These are phyloP conservation scores for Temnothorax nylanderi DNA, from an alignment of 1,140 invertebrate species.

Conservation along the genomic window DNA sequence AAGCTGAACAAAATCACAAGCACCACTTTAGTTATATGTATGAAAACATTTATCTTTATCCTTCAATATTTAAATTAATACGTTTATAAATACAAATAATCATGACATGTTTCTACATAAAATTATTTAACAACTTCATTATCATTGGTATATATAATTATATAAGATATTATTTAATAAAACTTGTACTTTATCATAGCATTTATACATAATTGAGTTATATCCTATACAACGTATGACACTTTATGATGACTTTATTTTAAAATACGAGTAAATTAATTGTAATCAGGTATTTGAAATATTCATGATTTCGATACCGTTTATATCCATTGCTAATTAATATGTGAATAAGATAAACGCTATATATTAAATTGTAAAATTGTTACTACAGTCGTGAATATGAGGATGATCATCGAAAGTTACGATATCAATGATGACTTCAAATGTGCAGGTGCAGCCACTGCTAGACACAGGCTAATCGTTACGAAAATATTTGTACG, in stretches of 20 bases:
- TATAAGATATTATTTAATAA: background rate
- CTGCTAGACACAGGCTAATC: conserved; percentile 52
- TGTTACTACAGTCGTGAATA: conserved; percentile 19
- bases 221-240: background rate
- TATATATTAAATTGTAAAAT: conserved; percentile 19
- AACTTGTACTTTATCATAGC: background rate
- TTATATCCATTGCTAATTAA: conserved; percentile 4
- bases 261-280: background rate
- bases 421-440: conserved; percentile 53
- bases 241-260: background rate
- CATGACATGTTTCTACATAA: background rate
- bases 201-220: background rate
- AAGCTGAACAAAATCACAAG: conserved; percentile 50
- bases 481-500: conserved; percentile 66
- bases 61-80: conserved; percentile 44
- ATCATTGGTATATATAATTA: background rate
- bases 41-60: conserved; percentile 46
- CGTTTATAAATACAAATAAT: conserved; percentile 22
- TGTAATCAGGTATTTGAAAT: background rate
- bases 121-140: conserved; percentile 35
- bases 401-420: conserved; percentile 61
- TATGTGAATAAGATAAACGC: conserved; percentile 57
- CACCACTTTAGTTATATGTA: conserved; percentile 35
- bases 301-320: background rate
- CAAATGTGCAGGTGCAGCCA: conserved; percentile 40